Percentiles rank a stretch among this genome's conserved stretches.
Evolutionary conservation across 2,797 vertebrate genomes (phyloP).

Genomic region (Buceros bicornis): DNA sequence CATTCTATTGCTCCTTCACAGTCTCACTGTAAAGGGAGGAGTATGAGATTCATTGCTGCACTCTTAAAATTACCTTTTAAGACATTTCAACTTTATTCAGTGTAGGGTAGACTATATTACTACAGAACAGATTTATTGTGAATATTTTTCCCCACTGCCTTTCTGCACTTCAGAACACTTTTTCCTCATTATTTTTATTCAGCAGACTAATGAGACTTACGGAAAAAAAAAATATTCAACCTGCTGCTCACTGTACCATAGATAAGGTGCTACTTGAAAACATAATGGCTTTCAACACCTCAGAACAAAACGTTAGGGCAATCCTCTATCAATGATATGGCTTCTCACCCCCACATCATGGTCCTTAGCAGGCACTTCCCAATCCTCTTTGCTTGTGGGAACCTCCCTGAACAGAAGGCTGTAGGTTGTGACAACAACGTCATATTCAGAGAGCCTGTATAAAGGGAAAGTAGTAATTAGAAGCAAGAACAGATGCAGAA

Average conservation of each 20-base stretch:
- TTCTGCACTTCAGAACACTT: neutral
- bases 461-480: neutral
- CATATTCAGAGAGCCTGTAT: constrained; percentile 87
- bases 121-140: neutral
- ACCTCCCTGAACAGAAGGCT: constrained; percentile 92
- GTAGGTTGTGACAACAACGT: constrained; percentile 95
- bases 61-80: neutral
- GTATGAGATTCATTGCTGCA: rapidly evolving
- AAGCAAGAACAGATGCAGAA: neutral
- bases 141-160: neutral
- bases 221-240: neutral
- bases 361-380: constrained; percentile 77
- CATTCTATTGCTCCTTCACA: neutral
- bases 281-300: neutral
- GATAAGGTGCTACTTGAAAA: neutral
- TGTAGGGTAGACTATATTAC: neutral
- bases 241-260: neutral
- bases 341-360: constrained; percentile 77
- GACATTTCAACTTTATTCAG: neutral
- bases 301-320: neutral
- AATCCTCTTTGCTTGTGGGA: constrained; percentile 85
- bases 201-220: neutral
- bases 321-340: neutral
- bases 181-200: neutral
- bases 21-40: neutral